Evolutionary conservation across 1,140 invertebrate species (phyloP), one percentile per base, ranked within the genome.

Genomic region (Musca vetustissima): DNA sequence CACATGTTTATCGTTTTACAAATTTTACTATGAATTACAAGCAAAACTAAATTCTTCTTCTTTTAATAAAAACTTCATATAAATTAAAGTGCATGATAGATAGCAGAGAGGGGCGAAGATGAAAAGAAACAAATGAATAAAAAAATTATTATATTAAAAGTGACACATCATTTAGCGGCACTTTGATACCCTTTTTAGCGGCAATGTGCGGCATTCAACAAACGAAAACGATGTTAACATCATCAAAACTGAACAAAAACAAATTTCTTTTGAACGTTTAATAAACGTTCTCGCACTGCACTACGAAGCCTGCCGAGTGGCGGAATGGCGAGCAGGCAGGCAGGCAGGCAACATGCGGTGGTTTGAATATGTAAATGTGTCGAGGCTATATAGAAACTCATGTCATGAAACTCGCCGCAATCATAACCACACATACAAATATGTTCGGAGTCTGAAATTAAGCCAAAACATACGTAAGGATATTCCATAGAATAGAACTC

Each of bases 141-240:
- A 61, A n/a, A 43, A 61, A 61, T 43, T 61, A 61, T 61, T 61
- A 36, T 61, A 61, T 61, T 61, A 61, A 61, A 61, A 61, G 57
- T 61, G 57, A 61, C 57, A 61, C 57, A 61, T 61, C 57, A 61
- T 61, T 61, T 61, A 61, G 57, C 57, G 57, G 57, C 57, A 43
- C 36, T 61, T 61, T 61, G 57, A 61, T 61, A 17, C 8, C 28
- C 25, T 14, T 61, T 61, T 61, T 36, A 61, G 57, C 57, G 57
- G 57, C 57, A 19, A 4, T 19, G 17, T 7, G 21, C 17, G 21
- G 49, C 28, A 43, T 43, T 43, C 36, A 43, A 36, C 57, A 61
- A 36, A 61, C n/a, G 11, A 61, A 36, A 28, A 19, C 9, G 25
- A 17, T 17, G n/a, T 19, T 1, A 57, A 57, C 24, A 57, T 59